Evolutionary conservation across 2,888 invertebrate species (phyloP), one percentile per base, ranked within the genome.

Genomic region (Thera obeliscata): DNA sequence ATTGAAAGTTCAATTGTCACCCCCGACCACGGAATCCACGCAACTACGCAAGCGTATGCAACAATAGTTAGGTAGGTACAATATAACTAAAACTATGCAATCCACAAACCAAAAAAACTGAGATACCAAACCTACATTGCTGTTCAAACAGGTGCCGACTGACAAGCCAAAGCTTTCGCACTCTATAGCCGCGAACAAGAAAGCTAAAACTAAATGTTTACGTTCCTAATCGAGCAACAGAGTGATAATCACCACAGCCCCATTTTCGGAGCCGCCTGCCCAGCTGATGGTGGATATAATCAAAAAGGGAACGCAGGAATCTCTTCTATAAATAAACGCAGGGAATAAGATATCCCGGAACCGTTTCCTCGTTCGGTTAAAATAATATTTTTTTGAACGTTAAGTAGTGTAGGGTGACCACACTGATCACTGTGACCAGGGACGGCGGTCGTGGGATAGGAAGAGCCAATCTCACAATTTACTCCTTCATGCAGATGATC

Each of bases 341-440:
- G 66, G 78, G 67, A 82, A 80, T 71, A 72, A 76, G 78, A 82
- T 78, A 83, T 79, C 50, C 78, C 79, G 81, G 81, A 82, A 83
- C 76, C 71, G 71, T 76, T 76, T 74, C 69, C 64, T 60, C 73
- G 72, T 74, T 75, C 69, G 66, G 50, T 69, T 74, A 64, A 67
- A 71, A 73, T 70, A 73, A 74, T 74, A 74, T 65, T 73, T 71
- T 66, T 70, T 61, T 61, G 56, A 64, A 64, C 62, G 52, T 56
- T 22, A 66, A 66, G 58, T 35, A 64, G 55, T 57, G 33, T 70
- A 67, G 61, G 55, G 71, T 70, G 65, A 61, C 71, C 64, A 70
- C 22, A 22, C 22, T 22, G 22, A 22, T 22, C 22, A 22, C 22
- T 22, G 22, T 22, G 22, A 22, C 22, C 22, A 22, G 22, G 22